phyloP scores from a whole-genome alignment of 2,888 invertebrate genomes.

The Sinodicranocentrus sp. region DNA sequence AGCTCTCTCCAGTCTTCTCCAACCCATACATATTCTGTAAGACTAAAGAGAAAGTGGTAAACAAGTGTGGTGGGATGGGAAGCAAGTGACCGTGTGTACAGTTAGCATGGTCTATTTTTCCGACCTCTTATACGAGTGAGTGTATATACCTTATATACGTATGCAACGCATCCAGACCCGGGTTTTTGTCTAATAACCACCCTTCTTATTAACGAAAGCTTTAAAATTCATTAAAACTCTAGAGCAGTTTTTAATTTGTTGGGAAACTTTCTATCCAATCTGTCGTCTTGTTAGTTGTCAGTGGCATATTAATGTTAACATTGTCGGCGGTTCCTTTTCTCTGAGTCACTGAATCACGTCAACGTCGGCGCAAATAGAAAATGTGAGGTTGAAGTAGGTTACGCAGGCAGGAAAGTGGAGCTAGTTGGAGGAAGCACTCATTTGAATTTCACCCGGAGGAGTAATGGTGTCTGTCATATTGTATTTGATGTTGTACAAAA shows the following conservation, averaged over 20 bases:
- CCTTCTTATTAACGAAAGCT: conserved; percentile 31
- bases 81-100: background rate
- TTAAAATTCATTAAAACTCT: conserved; percentile 67
- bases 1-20: background rate
- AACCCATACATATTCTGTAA: background rate
- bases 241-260: conserved; percentile 66
- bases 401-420: too few relatives aligned
- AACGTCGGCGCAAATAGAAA: too few relatives aligned
- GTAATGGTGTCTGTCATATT: background rate
- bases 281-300: conserved; percentile 51
- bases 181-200: background rate
- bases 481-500: background rate
- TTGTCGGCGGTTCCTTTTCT: background rate
- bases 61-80: background rate
- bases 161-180: background rate
- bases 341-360: too few relatives aligned
- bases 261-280: conserved; percentile 57
- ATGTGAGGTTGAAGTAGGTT: too few relatives aligned
- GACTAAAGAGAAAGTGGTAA: background rate
- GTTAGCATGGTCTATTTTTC: too few relatives aligned
- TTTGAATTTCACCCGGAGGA: background rate
- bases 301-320: conserved; percentile 44
- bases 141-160: background rate
- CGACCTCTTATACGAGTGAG: too few relatives aligned
- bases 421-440: too few relatives aligned